phyloP scores from a whole-genome alignment of 1,140 invertebrate genomes.

The Cotesia chilonis region DNA sequence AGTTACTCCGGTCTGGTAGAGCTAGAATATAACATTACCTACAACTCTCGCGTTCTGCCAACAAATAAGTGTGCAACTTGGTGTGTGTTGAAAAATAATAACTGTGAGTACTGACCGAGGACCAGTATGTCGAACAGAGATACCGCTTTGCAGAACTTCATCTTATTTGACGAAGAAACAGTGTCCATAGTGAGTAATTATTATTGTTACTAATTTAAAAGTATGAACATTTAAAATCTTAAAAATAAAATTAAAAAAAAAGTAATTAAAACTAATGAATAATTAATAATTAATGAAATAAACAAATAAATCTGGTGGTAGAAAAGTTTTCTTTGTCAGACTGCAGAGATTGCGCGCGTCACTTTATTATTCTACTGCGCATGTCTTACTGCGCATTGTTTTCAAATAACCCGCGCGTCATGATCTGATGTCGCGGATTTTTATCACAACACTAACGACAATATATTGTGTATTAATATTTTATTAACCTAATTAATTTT shows the following conservation, averaged over 20 bases:
- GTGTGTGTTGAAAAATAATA: too few species aligned
- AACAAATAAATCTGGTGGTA: too few species aligned
- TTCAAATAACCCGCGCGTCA: slow-evolving; percentile 6
- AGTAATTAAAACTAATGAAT: not conserved
- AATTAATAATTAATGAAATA: not conserved
- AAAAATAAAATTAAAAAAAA: too few species aligned
- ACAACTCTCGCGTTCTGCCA: too few species aligned
- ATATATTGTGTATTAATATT: slow-evolving; percentile 42
- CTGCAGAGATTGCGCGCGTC: slow-evolving; percentile 3
- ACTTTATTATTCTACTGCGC: slow-evolving; percentile 11
- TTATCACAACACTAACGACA: slow-evolving; percentile 42
- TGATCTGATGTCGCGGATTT: slow-evolving; percentile 41
- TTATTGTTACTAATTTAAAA: not conserved
- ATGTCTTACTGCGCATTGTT: slow-evolving; percentile 5
- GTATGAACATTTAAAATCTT: too few species aligned
- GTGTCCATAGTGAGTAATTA: slow-evolving; percentile 50
- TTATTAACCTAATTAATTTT: slow-evolving; percentile 3
- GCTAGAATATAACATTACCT: too few species aligned
- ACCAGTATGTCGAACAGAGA: slow-evolving; percentile 31
- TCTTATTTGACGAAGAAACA: slow-evolving; percentile 50
- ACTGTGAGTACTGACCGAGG: too few species aligned
- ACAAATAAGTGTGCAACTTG: too few species aligned
- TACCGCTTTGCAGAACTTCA: slow-evolving; percentile 54
- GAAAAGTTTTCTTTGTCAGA: too few species aligned
- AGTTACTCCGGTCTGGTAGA: too few species aligned